Evolutionary conservation across 2,113 vertebrate genomes (phyloP), one percentile per base, ranked within the genome.

Genomic region (Holacanthus passer): DNA sequence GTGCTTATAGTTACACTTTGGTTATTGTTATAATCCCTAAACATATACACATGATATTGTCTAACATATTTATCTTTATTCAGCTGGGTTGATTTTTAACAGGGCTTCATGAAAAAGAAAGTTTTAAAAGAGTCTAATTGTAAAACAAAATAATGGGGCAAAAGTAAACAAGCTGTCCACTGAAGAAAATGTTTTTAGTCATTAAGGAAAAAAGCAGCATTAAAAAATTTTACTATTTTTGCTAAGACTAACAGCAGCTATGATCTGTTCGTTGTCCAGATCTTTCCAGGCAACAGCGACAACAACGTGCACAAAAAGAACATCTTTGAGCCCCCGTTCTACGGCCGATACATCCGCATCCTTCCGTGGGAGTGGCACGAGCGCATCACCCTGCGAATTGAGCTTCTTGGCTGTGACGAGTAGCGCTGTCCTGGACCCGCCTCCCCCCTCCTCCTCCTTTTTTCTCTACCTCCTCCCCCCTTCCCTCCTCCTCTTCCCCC

Each of bases 221-320:
- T 2, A 29, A 13, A 20, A 4, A 0, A 19, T 73, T 20, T 29
- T 65, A 8, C 19, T 45, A 17, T 14, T 14, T 60, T 45, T 27
- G 1, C 43, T 14, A 1, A 29, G 19, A 4, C 19, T 12, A 9
- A 1, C 67, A 11, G 47, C 39, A 19, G 43, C 8, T 37, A 0
- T 31, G 45, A 29, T 31, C 13, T 43, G 27, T 73, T 48, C 52
- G 53, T 71, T n/a, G 13, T 70, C 0, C 82, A 99, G 98, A 92
- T 99, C 83, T 99, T 99, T 87, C 92, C 89, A 0, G 98, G 98
- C 27, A 99, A 99, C 95, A 92, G 83, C 0, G 97, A 99, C 94
- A 99, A 99, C 94, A 96, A 97, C 60, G 96, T 96, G 0, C 97
- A 99, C 93, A 98, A 98, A 93, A 99, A 95, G 95, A 99, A 99